Conservation (phyloP, 2,797 vertebrate species). For the Poeciliopsis presidionis region DNA sequence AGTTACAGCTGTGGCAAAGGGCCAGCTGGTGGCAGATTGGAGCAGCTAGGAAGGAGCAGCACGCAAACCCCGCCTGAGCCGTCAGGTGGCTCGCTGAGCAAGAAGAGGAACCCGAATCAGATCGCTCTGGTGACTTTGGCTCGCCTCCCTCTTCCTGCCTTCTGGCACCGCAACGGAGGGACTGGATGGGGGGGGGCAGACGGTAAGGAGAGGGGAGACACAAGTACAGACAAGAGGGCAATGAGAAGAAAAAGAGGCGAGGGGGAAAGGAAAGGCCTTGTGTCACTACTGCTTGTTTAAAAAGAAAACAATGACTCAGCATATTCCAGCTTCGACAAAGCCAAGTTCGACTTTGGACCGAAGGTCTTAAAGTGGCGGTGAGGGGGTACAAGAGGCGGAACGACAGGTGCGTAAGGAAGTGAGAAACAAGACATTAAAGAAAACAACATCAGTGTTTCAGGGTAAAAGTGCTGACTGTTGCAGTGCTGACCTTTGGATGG, state of each 20-base stretch:
- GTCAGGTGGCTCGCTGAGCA: constrained; percentile 63
- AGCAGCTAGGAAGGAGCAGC: constrained; percentile 69
- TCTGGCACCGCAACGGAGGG: constrained; percentile 21
- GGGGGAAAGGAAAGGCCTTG: constrained; percentile 1
- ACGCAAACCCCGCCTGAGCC: constrained; percentile 42
- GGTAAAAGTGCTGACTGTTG: not conserved
- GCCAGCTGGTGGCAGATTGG: constrained; percentile 72
- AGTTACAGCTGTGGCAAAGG: constrained; percentile 70
- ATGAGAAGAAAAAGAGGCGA: constrained; percentile 21
- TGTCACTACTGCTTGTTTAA: constrained; percentile 56
- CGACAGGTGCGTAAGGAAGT: not conserved
- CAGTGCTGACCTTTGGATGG: not conserved
- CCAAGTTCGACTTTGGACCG: constrained; percentile 46
- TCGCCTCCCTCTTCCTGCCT: constrained; percentile 38
- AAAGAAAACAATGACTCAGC: constrained; percentile 58
- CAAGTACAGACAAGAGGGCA: constrained; percentile 32
- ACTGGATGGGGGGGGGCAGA: not conserved
- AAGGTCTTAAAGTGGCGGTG: constrained; percentile 3
- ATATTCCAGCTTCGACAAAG: constrained; percentile 32
- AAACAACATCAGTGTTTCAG: constrained; percentile 6
- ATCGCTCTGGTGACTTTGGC: constrained; percentile 63
- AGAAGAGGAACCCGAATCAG: constrained; percentile 56
- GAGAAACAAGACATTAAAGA: not conserved
- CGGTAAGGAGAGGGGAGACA: not conserved
- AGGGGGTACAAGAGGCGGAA: not conserved